Evolutionary conservation across 2,888 invertebrate genomes (phyloP).

Genomic region (Drosophila differens): DNA sequence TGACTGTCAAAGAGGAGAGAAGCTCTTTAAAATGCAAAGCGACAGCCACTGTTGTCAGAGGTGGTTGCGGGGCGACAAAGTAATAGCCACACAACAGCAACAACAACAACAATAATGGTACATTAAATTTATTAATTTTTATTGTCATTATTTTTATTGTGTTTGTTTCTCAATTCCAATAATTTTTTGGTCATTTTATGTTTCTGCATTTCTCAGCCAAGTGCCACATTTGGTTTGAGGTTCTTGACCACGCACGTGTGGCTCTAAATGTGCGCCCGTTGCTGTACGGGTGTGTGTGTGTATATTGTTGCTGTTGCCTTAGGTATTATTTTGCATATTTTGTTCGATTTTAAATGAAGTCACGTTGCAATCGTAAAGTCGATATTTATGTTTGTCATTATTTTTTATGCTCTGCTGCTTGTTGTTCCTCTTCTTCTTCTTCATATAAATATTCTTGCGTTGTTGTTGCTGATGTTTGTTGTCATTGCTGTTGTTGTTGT

Average conservation of each 20-base stretch:
- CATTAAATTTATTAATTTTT: constrained; percentile 79
- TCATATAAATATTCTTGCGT: constrained; percentile 7
- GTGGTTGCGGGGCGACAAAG: constrained; percentile 37
- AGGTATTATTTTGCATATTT: constrained; percentile 76
- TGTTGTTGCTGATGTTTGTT: constrained; percentile 12
- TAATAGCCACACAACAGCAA: constrained; percentile 53
- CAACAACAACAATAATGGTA: constrained; percentile 59
- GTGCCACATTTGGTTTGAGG: constrained; percentile 77
- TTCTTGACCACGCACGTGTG: constrained; percentile 81
- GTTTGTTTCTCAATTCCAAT: constrained; percentile 31
- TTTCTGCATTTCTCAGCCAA: constrained; percentile 51
- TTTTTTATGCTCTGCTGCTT: constrained; percentile 63
- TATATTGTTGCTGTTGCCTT: constrained; percentile 31
- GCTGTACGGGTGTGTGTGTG: constrained; percentile 50
- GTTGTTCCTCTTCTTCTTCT: constrained; percentile 37
- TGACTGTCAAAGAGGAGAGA: constrained; percentile 25
- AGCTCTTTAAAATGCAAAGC: constrained; percentile 79
- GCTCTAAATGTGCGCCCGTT: constrained; percentile 61
- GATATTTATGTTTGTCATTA: constrained; percentile 70
- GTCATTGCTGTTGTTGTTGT: constrained; percentile 29
- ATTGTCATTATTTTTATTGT: constrained; percentile 61
- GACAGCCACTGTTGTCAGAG: constrained; percentile 42
- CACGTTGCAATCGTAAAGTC: constrained; percentile 78
- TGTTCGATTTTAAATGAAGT: constrained; percentile 82
- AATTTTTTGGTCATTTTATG: constrained; percentile 22